phyloP scores from a whole-genome alignment of 2,113 vertebrate species.

The Bambusicola thoracicus region DNA sequence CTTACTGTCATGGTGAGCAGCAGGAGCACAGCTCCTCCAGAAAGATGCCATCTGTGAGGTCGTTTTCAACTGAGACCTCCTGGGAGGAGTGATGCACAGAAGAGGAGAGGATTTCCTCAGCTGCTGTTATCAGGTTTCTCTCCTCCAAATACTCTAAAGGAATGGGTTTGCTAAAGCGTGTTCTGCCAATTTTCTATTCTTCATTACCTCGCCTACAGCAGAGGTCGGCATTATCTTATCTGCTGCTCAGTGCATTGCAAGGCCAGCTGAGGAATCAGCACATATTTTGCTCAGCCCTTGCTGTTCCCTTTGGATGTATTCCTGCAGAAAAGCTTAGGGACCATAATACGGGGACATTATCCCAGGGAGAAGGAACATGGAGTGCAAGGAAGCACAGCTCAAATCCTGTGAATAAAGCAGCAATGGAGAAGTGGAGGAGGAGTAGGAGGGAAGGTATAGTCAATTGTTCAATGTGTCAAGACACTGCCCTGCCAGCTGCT shows the following conservation, averaged over 20 bases:
- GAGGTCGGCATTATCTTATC: background rate
- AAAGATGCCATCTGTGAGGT: background rate
- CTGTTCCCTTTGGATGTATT: background rate
- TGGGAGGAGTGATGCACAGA: background rate
- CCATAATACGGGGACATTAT: fast-evolving
- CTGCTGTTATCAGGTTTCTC: background rate
- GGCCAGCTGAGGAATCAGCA: background rate
- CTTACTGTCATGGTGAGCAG: background rate
- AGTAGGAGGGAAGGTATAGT: background rate
- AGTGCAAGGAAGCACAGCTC: background rate
- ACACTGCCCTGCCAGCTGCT: background rate
- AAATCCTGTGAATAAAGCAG: background rate
- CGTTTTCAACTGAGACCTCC: background rate
- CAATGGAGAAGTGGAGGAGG: background rate
- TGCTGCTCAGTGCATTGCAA: background rate
- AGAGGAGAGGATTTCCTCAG: background rate
- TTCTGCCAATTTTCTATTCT: background rate
- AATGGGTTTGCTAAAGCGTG: background rate
- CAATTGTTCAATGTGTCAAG: background rate
- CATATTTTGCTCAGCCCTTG: background rate
- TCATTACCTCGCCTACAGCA: slow-evolving; percentile 10
- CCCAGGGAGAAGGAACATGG: background rate
- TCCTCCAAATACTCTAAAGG: background rate
- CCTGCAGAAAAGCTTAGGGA: background rate
- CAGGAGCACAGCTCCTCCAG: background rate